These are phyloP conservation scores for Recurvirostra avosetta DNA, from an alignment of 2,113 vertebrate species.

Conservation along the genomic window DNA sequence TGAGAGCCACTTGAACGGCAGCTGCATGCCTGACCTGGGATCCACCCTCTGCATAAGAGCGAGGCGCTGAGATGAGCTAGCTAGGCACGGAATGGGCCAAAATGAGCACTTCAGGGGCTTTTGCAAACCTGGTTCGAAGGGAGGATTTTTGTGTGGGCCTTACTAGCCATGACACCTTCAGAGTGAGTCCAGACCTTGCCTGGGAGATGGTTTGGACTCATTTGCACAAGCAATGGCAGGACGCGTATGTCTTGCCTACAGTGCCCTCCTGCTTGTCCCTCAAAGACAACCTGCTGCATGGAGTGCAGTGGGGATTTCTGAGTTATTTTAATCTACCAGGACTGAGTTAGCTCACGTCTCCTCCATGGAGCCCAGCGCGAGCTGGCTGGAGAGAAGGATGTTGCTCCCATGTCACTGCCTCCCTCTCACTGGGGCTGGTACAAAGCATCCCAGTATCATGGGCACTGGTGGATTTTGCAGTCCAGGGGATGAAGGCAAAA, in stretches of 20 bases:
- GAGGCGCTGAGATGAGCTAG: background rate
- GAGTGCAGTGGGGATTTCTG: accelerated
- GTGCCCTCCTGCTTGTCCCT: background rate
- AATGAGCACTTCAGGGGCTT: background rate
- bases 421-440: background rate
- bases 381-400: background rate
- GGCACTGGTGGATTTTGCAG: background rate
- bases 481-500: background rate
- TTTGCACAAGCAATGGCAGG: background rate
- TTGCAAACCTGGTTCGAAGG: accelerated
- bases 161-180: background rate
- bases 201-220: background rate
- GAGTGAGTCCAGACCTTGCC: background rate
- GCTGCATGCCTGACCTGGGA: background rate
- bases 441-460: background rate
- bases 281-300: background rate
- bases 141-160: background rate
- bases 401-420: background rate
- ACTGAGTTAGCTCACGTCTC: background rate
- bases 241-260: background rate
- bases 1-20: background rate
- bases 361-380: background rate
- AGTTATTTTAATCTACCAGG: background rate
- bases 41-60: background rate
- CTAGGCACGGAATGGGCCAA: background rate